Conservation (phyloP, 1,140 invertebrate genomes). For the Zaprionus ghesquierei region DNA sequence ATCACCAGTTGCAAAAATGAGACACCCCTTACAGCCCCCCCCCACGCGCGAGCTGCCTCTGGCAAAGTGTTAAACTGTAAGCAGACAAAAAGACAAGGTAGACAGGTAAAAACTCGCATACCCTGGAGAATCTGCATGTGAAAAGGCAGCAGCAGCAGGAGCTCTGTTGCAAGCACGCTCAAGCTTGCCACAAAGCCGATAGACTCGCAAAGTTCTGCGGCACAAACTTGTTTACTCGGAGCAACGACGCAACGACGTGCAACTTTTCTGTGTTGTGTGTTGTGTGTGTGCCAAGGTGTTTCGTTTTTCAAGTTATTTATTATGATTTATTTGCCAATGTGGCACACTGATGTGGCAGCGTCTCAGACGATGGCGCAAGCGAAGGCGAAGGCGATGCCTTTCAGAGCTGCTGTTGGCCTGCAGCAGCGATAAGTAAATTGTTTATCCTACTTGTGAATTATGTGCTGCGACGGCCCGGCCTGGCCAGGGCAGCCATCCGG, state of each 20-base stretch:
- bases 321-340: conserved; percentile 82
- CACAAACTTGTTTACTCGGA: conserved; percentile 36
- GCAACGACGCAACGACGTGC: conserved; percentile 66
- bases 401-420: conserved; percentile 44
- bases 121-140: neutral
- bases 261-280: conserved; percentile 79
- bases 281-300: conserved; percentile 78
- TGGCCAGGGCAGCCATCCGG: conserved; percentile 48
- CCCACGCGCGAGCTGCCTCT: neutral
- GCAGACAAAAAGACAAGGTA: conserved; percentile 52
- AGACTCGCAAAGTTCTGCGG: conserved; percentile 4
- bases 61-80: conserved; percentile 77
- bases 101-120: conserved; percentile 7
- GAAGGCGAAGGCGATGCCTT: conserved; percentile 3
- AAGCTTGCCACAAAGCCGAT: neutral
- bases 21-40: neutral
- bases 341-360: conserved; percentile 68
- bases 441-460: conserved; percentile 81
- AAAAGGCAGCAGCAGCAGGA: neutral
- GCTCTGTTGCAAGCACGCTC: neutral
- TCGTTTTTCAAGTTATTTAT: conserved; percentile 81
- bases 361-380: conserved; percentile 30
- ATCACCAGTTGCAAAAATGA: conserved; percentile 77
- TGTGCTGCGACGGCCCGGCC: conserved; percentile 64
- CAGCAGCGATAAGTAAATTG: conserved; percentile 79